Base-by-base conservation (phyloP, 2,797 vertebrate genomes). In the Spea hammondii region DNA sequence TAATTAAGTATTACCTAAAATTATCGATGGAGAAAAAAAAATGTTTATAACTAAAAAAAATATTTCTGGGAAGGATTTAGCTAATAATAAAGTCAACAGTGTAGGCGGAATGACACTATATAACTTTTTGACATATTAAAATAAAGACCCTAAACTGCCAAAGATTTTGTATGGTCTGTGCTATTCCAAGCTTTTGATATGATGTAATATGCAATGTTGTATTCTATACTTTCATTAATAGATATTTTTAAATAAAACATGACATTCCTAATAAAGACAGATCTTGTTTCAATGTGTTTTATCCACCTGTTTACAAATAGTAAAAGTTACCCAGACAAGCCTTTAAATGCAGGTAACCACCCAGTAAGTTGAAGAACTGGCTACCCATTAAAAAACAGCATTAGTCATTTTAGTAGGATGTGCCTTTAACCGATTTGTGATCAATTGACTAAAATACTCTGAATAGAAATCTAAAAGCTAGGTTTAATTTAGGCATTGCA, bases 341-440 rank as follows among this genome's bases (percentile, higher is more conserved):
- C 2, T 65, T 72, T 46, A 54, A 65, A 59, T 64, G 49, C 5
- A 50, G 11, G 62, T 65, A 72, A 78, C 62, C 77, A 72, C 62
- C 62, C 70, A 66, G 13, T 57, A n/a, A 32, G 59, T 17, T 72
- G 64, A 7, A 57, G 46, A 78, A 32, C 53, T 14, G 69, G 59
- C 44, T 66, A 13, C 4, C 12, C 11, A 45, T 48, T 45, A 59
- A 4, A 55, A 55, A 67, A 49, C 3, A 68, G n/a, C 12, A 60
- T 70, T 77, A 62, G 47, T 68, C 74, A 76, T 62, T 17, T 72
- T 47, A 70, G 45, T 49, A 66, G 45, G 76, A 70, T 66, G 51
- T 50, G 62, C 4, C 44, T 32, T 72, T 78, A 17, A 66, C 77
- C 32, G 44, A 44, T 17, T 57, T 49, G 13, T 13, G 44, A 65